These are phyloP conservation scores for Heterotilapia buettikoferi DNA, from an alignment of 2,113 vertebrate species.

Conservation along the genomic window DNA sequence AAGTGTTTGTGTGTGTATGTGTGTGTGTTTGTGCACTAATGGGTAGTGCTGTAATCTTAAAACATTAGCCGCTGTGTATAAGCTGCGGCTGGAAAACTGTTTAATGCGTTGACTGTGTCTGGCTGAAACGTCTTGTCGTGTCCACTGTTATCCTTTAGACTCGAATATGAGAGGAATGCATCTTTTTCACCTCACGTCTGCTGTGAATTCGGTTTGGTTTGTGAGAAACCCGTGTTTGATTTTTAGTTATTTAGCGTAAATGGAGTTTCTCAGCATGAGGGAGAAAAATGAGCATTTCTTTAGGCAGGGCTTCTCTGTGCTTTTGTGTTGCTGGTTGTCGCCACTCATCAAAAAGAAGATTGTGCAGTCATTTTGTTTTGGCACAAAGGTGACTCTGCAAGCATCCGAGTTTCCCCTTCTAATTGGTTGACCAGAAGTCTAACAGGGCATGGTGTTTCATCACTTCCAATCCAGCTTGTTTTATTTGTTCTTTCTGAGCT, in stretches of 20 bases:
- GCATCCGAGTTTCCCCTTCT: not conserved
- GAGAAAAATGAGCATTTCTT: not conserved
- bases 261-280: not conserved
- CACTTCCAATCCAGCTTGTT: not conserved
- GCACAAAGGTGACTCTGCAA: not conserved
- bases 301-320: not conserved
- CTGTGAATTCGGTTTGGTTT: not conserved
- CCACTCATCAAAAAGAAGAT: slow-evolving; percentile 32
- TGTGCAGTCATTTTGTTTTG: not conserved
- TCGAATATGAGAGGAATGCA: slow-evolving; percentile 8
- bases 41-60: not conserved
- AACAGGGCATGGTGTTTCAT: not conserved
- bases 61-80: not conserved
- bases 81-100: not conserved
- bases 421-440: not conserved
- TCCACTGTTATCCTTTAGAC: not conserved
- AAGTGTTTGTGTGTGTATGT: not conserved
- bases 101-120: not conserved
- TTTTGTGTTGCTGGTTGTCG: not conserved
- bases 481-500: not conserved
- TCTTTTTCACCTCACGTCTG: not conserved
- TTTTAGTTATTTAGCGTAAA: not conserved
- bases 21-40: not conserved
- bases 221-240: not conserved
- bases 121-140: not conserved